Conservation (phyloP, 1,140 invertebrate species). For the Apocrypta bakeri region DNA sequence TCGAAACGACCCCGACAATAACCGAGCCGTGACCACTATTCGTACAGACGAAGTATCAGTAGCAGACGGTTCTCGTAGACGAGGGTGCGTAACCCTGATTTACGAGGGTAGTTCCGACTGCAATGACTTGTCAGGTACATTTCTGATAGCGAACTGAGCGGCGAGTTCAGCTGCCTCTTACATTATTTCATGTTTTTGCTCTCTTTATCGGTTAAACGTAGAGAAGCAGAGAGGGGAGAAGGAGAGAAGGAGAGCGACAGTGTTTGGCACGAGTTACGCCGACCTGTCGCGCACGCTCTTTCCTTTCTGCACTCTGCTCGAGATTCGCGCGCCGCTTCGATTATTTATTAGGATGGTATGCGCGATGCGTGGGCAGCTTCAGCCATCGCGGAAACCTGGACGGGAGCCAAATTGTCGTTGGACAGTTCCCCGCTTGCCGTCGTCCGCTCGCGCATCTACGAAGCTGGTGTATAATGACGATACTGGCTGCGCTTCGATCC, state of each 20-base stretch:
- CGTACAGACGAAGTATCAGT: too few relatives aligned
- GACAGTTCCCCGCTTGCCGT: constrained; percentile 61
- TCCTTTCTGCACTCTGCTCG: constrained; percentile 3
- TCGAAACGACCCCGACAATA: constrained; percentile 1
- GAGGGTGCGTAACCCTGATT: constrained; percentile 30
- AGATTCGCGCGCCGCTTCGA: constrained; percentile 59
- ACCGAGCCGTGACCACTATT: constrained; percentile 1
- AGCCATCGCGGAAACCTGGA: constrained; percentile 61
- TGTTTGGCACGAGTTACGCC: constrained; percentile 50
- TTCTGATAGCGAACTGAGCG: neutral
- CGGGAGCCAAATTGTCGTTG: constrained; percentile 63
- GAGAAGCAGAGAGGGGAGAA: neutral
- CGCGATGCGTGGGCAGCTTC: constrained; percentile 66
- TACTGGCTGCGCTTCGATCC: constrained; percentile 1
- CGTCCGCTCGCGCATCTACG: constrained; percentile 40
- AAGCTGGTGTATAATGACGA: too few relatives aligned
- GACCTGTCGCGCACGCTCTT: neutral
- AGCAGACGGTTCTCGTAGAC: too few relatives aligned
- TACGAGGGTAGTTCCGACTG: constrained; percentile 5
- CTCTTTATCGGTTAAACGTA: neutral
- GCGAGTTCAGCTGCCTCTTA: neutral
- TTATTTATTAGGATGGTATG: constrained; percentile 74
- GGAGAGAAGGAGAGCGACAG: constrained; percentile 4
- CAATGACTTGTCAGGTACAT: neutral
- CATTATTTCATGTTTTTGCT: neutral